These are phyloP conservation scores for Macaca fascicularis DNA, from an alignment of 2,113 vertebrate species.

Conservation along the genomic window T2T-MFA8v1.1 NC_088379.1:167844001-167844500, in stretches of 20 bases:
- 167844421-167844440: not conserved
- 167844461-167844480: not conserved
- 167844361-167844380: not conserved
- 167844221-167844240: not conserved
- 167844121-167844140: not conserved
- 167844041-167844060: not conserved
- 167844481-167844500: not conserved
- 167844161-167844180: not conserved
- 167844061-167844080: not conserved
- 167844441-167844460: not conserved
- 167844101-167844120: not conserved
- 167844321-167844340: conserved; percentile 1
- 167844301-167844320: not conserved
- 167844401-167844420: not conserved
- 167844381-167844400: not conserved
- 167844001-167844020: not conserved
- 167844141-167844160: not conserved
- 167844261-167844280: not conserved
- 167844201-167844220: not conserved
- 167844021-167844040: not conserved
- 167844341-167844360: not conserved
- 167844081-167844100: not conserved
- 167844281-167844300: not conserved
- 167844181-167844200: not conserved
- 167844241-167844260: not conserved